Evolutionary conservation across 2,888 invertebrate species (phyloP).

Genomic region (Rhingia rostrata): DNA sequence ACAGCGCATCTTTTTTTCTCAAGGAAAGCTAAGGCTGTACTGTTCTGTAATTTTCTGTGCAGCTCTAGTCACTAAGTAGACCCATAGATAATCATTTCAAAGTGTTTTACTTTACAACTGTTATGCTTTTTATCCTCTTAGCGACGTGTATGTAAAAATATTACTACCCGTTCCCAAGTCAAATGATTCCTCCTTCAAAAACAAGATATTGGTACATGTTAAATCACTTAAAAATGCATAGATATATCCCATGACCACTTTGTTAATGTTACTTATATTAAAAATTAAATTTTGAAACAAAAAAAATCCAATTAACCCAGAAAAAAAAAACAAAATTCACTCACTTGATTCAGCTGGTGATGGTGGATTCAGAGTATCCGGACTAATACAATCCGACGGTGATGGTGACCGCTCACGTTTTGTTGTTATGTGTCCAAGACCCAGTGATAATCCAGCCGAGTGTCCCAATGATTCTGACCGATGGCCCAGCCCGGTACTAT

Average conservation of each 20-base stretch:
- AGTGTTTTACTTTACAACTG: too few relatives aligned
- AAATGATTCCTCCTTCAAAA: neutral
- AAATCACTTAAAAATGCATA: slow-evolving; percentile 1
- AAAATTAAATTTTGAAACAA: neutral
- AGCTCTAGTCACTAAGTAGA: too few relatives aligned
- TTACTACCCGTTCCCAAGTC: neutral
- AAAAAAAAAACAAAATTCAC: slow-evolving; percentile 80
- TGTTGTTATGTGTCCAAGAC: slow-evolving; percentile 87
- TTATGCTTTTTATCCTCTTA: too few relatives aligned
- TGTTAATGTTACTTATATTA: neutral
- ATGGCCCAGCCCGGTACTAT: slow-evolving; percentile 82
- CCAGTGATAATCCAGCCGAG: slow-evolving; percentile 85
- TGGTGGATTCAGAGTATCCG: slow-evolving; percentile 94
- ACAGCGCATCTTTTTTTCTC: too few relatives aligned
- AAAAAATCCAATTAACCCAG: neutral
- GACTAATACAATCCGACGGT: slow-evolving; percentile 94
- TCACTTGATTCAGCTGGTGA: slow-evolving; percentile 95
- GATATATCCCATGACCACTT: slow-evolving; percentile 32
- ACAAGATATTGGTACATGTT: slow-evolving; percentile 45
- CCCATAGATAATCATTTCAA: too few relatives aligned
- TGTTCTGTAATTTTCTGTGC: too few relatives aligned
- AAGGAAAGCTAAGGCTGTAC: too few relatives aligned
- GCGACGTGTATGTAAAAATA: too few relatives aligned
- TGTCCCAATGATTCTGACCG: slow-evolving; percentile 84
- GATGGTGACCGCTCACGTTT: slow-evolving; percentile 94